phyloP scores from a whole-genome alignment of 2,888 invertebrate species.

The Corbicula japonica region DNA sequence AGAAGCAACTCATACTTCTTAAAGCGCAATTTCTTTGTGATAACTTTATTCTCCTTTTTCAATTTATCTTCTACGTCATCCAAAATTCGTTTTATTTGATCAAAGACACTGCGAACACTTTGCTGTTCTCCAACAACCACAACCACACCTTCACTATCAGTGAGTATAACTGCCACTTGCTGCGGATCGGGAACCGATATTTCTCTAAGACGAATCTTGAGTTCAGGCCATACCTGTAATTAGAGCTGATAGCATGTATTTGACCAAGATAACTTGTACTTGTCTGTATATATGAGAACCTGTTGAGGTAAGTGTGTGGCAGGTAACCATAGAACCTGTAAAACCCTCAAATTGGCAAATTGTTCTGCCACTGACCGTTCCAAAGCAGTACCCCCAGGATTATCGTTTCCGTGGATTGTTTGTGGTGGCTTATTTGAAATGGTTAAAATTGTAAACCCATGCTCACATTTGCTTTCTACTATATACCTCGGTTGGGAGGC shows the following conservation, averaged over 20 bases:
- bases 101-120: background rate
- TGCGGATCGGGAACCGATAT: constrained; percentile 43
- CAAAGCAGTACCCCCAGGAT: too few species aligned
- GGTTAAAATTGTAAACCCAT: too few species aligned
- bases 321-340: too few species aligned
- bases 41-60: constrained; percentile 2
- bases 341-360: too few species aligned
- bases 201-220: constrained; percentile 26
- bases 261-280: too few species aligned
- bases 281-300: too few species aligned
- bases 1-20: constrained; percentile 17
- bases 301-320: too few species aligned
- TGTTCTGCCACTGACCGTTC: too few species aligned
- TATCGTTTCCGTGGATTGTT: too few species aligned
- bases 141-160: constrained; percentile 21
- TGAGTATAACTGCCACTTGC: constrained; percentile 29
- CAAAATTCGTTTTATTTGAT: background rate
- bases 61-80: constrained; percentile 19
- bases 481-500: too few species aligned
- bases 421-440: too few species aligned
- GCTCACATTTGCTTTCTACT: too few species aligned
- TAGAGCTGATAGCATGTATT: background rate
- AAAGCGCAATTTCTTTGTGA: constrained; percentile 35
- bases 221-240: constrained; percentile 26
- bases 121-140: constrained; percentile 36